Base-by-base conservation (phyloP, 35 echinoderm and acorn worm species). In the Heliocidaris erythrogramma region DNA sequence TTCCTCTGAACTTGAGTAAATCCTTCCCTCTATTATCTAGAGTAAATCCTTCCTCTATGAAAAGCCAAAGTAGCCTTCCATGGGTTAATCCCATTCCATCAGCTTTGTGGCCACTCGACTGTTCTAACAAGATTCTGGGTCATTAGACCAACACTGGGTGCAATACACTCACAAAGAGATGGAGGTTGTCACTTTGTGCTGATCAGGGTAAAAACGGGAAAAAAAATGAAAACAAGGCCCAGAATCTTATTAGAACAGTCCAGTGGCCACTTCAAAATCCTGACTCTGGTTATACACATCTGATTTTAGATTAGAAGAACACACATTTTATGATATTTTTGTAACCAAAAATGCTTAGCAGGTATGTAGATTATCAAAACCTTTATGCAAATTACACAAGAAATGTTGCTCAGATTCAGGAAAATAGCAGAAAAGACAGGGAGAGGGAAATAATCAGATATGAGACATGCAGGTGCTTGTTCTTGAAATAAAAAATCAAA, bases 1-100 rank as follows among this genome's bases (percentile, higher is more conserved):
- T 78, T 78, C 65, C 65, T 78, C 21, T 78, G 65, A 78, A 78
- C 65, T n/a, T 78, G 21, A 78, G 65, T 78, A 78, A 78, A 78
- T 78, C 14, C 17, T 78, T n/a, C 35, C 65, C 18, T 78, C 65
- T 78, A 29, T n/a, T n/a, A 78, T 9, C 65, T 24, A 27, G 24
- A 78, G 27, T 78, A 78, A 78, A n/a, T 78, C 65, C 27, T 78
- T 78, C 65, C 65, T 78, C 65, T 78, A 18, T 78, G 21, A 21
- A 78, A 78, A 78, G 14, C 65, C 21, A 3, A 27, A n/a, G 65
- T 78, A 78, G 65, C 65, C 65, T 78, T 78, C 21, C 27, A 78
- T 78, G 65, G 65, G 65, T 78, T 78, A 78, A 78, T 78, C 65
- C 65, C 65, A 78, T 78, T 78, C 21, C 27, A 24, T 78, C 65